These are phyloP conservation scores for Nematostella vectensis DNA, from an alignment of 92 coral and sea anemone species.

Conservation along the genomic window DNA sequence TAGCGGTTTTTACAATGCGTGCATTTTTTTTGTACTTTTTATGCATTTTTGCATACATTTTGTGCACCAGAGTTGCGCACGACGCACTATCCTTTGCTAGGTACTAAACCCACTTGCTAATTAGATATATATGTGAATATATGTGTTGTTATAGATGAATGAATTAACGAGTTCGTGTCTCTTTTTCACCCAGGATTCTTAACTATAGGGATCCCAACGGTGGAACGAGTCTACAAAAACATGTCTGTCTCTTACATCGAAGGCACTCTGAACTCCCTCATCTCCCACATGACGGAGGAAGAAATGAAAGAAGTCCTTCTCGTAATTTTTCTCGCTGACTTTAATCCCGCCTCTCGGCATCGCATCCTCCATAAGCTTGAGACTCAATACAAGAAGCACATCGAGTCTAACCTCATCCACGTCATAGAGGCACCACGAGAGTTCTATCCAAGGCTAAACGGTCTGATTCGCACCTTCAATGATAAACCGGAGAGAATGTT, in stretches of 20 bases:
- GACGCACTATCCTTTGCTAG: too few relatives aligned
- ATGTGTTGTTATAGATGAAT: too few relatives aligned
- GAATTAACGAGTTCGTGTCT: background rate
- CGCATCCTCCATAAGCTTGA: conserved; percentile 20
- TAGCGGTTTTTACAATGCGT: too few relatives aligned
- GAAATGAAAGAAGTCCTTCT: conserved; percentile 35
- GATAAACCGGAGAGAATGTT: conserved; percentile 57
- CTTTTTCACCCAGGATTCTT: conserved; percentile 37
- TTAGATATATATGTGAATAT: too few relatives aligned
- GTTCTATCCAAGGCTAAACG: conserved; percentile 65
- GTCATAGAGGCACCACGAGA: conserved; percentile 67
- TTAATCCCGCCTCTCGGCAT: conserved; percentile 37
- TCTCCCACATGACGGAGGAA: conserved; percentile 17
- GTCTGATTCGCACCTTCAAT: conserved; percentile 34
- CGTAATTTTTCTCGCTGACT: conserved; percentile 76
- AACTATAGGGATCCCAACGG: conserved; percentile 81
- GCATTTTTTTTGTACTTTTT: too few relatives aligned
- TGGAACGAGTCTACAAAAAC: conserved; percentile 46
- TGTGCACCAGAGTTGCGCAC: too few relatives aligned
- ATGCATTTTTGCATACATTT: too few relatives aligned
- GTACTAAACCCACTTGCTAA: too few relatives aligned
- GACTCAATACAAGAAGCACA: conserved; percentile 30
- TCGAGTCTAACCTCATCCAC: conserved; percentile 53
- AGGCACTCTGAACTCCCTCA: conserved; percentile 47
- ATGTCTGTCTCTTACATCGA: conserved; percentile 37